Conservation (phyloP, 1,140 invertebrate species). For the Anoplolepis gracilipes region DNA sequence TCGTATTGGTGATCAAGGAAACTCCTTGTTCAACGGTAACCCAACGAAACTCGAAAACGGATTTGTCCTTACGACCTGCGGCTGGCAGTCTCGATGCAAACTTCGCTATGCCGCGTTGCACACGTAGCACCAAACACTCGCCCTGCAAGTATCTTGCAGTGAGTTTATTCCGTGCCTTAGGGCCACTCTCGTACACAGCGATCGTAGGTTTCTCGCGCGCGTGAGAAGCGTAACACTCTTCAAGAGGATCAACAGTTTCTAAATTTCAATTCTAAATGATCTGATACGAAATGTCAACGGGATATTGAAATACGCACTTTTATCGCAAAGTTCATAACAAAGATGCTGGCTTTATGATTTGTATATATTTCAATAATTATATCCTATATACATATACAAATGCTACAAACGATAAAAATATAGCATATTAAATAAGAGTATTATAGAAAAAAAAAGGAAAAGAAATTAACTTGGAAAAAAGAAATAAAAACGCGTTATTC, state of each 20-base stretch:
- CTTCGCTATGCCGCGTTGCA: slow-evolving; percentile 62
- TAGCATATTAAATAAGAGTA: slow-evolving; percentile 9
- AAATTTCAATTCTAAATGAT: slow-evolving; percentile 40
- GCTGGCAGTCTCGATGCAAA: slow-evolving; percentile 72
- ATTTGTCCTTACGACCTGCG: slow-evolving; percentile 77
- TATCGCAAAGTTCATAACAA: not conserved
- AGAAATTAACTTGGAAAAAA: not conserved
- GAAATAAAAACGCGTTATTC: slow-evolving; percentile 49
- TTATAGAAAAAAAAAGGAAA: not conserved
- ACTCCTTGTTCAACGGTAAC: slow-evolving; percentile 73
- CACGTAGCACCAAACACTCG: slow-evolving; percentile 73
- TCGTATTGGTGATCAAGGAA: slow-evolving; percentile 74
- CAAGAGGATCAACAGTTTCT: slow-evolving; percentile 47
- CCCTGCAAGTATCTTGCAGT: slow-evolving; percentile 71
- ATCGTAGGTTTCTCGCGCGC: slow-evolving; percentile 55
- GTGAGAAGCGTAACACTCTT: slow-evolving; percentile 14
- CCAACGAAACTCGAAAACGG: slow-evolving; percentile 77
- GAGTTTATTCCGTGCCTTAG: slow-evolving; percentile 72
- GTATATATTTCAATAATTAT: too few relatives aligned
- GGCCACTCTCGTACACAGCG: slow-evolving; percentile 60
- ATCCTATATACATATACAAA: not conserved
- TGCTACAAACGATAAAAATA: slow-evolving; percentile 9
- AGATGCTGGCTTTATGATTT: not conserved
- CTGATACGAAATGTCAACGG: slow-evolving; percentile 14
- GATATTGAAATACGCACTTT: not conserved